Base-by-base conservation (phyloP, 1,140 invertebrate genomes). In the Ceratina calcarata region DNA sequence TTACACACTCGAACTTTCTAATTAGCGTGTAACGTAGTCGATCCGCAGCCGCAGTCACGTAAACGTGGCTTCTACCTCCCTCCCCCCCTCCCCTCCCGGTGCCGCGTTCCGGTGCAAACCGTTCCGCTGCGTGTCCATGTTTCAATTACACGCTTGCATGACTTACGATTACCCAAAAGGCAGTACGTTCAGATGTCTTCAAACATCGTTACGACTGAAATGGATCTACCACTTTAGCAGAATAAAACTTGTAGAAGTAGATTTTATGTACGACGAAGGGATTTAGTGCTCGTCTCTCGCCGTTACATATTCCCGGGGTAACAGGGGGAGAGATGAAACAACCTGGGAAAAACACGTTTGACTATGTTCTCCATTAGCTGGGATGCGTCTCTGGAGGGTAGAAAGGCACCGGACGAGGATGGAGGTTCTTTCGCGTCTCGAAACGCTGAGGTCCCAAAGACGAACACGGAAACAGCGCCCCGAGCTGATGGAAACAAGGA, bases 291-390 rank as follows among this genome's bases (percentile, higher is more conserved):
- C 3, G 24, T 4, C 13, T 3, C 3, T 18, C 18, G 12, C 22
- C 20, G 20, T 4, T 37, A 57, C 18, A 51, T 15, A 37, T 60
- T 22, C 32, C 22, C 24, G 60, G 66, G 77, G 69, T 81, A 16
- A 18, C 64, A 24, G 37, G 68, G 64, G 20, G 18, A 53, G 24
- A 20, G 32, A 15, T 15, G 12, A 32, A 53, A 32, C n/a, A 37
- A 55, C 32, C 22, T 6, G 76, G 51, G 57, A 53, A 71, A 74
- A 57, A 74, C 10, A 45, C 32, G 75, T 60, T 78, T 67, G 66
- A 61, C 77, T 89, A 82, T 89, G 82, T 90, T 90, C 82, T 90
- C 85, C 83, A 87, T 88, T 89, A 92, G 90, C 71, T 88, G 89
- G 85, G 85, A 91, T 73, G 87, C 79, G 86, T 86, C 87, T 87